Evolutionary conservation across 2,888 invertebrate species (phyloP).

Genomic region (Mechanitis messenoides): DNA sequence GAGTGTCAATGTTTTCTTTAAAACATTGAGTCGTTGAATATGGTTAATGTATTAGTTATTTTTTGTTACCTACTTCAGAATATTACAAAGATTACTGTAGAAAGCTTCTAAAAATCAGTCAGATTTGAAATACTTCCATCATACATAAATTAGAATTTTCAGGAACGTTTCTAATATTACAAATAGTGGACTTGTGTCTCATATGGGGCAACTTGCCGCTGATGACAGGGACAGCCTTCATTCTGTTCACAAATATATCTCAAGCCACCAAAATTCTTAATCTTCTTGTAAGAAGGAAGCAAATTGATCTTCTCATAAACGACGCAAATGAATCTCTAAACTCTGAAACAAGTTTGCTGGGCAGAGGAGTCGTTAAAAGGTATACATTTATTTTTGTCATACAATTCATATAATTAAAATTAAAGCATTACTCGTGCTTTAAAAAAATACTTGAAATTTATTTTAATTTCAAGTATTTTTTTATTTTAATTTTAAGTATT

Average conservation of each 20-base stretch:
- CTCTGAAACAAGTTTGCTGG: slow-evolving; percentile 36
- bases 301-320: slow-evolving; percentile 45
- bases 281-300: slow-evolving; percentile 40
- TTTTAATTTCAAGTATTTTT: too few relatives aligned
- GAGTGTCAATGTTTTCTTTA: too few relatives aligned
- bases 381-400: slow-evolving; percentile 23
- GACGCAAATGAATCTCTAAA: slow-evolving; percentile 43
- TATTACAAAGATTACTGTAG: too few relatives aligned
- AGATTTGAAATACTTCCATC: too few relatives aligned
- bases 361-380: slow-evolving; percentile 49
- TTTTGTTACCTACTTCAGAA: background rate
- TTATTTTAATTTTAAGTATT: too few relatives aligned
- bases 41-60: too few relatives aligned
- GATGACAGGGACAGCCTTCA: slow-evolving; percentile 65
- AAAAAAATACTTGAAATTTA: too few relatives aligned
- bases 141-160: background rate
- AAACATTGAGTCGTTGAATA: too few relatives aligned
- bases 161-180: slow-evolving; percentile 64
- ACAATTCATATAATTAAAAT: background rate
- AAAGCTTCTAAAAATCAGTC: too few relatives aligned
- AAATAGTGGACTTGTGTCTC: slow-evolving; percentile 62
- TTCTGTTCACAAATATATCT: slow-evolving; percentile 66
- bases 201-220: slow-evolving; percentile 67
- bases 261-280: slow-evolving; percentile 61
- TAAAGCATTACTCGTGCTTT: background rate